These are phyloP conservation scores for Smutsia temminckii DNA, from an alignment of 2,797 vertebrate species.

Conservation along the genomic window DNA sequence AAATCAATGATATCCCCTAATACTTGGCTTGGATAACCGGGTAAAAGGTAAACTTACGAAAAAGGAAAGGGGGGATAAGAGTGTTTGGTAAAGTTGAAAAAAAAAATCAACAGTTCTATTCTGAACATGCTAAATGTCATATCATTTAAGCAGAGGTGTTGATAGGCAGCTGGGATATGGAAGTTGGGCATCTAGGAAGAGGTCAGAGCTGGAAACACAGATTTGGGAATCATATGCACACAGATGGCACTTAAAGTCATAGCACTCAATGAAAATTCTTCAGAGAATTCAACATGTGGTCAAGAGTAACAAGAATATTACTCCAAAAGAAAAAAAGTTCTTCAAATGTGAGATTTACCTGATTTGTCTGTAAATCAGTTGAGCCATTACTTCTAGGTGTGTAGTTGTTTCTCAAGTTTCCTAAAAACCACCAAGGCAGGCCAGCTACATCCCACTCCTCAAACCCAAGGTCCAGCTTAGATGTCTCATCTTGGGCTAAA, in stretches of 20 bases:
- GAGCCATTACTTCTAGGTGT: conserved; percentile 95
- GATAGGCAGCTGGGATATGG: not conserved
- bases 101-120: not conserved
- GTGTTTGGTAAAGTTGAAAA: not conserved
- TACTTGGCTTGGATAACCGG: not conserved
- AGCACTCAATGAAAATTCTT: not conserved
- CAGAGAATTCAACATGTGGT: not conserved
- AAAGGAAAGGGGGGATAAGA: not conserved
- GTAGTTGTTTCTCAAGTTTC: conserved; percentile 95
- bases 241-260: not conserved
- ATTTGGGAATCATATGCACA: not conserved
- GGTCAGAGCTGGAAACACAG: not conserved
- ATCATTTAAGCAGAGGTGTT: not conserved
- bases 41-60: not conserved
- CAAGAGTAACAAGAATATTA: conserved; percentile 38
- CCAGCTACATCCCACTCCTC: conserved; percentile 98
- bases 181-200: not conserved
- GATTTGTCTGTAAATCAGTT: conserved; percentile 97
- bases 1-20: not conserved
- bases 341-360: conserved; percentile 87
- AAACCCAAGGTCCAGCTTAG: conserved; percentile 92
- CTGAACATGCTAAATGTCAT: not conserved
- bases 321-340: not conserved
- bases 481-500: conserved; percentile 90
- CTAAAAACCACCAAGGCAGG: conserved; percentile 99